Evolutionary conservation across 2,113 vertebrate genomes (phyloP).

Genomic region (Dasyurus viverrinus): DNA sequence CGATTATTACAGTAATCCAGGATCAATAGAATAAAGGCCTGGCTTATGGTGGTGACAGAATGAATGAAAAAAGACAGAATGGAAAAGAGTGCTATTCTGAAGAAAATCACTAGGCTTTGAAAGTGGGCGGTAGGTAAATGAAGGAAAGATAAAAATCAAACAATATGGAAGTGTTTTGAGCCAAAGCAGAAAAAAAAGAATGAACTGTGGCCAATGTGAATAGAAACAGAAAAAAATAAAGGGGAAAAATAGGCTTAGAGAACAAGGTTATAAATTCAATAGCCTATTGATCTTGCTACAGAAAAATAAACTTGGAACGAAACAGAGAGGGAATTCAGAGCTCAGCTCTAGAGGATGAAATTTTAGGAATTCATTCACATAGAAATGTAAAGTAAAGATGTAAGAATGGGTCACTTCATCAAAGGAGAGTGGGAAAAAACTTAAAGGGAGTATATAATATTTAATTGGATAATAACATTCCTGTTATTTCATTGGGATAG

Average conservation of each 20-base stretch:
- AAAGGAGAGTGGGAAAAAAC: not conserved
- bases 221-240: conserved; percentile 16
- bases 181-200: not conserved
- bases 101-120: not conserved
- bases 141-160: not conserved
- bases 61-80: not conserved
- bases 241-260: not conserved
- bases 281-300: not conserved
- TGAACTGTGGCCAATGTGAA: not conserved
- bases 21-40: not conserved
- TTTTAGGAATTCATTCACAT: not conserved
- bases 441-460: not conserved
- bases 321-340: not conserved
- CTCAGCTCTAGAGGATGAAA: not conserved
- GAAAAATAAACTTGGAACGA: not conserved
- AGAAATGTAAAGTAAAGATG: not conserved
- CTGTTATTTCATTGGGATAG: not conserved
- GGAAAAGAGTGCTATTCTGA: not conserved
- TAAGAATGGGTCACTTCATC: not conserved
- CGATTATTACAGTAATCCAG: not conserved
- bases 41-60: not conserved
- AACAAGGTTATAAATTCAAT: not conserved
- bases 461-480: not conserved
- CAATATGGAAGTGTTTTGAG: not conserved
- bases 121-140: not conserved